Evolutionary conservation across 2,888 invertebrate species (phyloP), one percentile per base, ranked within the genome.

Genomic region (Neoscelio sp.): DNA sequence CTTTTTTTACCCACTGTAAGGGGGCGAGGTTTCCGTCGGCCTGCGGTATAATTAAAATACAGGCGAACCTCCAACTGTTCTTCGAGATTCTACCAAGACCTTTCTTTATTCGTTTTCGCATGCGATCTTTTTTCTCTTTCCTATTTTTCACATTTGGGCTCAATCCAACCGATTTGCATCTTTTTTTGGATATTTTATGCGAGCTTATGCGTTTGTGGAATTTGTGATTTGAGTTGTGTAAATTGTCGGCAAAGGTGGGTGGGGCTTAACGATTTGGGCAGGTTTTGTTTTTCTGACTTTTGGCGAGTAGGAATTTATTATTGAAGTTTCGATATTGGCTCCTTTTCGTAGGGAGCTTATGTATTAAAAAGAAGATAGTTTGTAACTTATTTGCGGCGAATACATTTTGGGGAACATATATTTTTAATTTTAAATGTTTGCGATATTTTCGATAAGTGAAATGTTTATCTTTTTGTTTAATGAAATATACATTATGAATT

Each of bases 1-100:
- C 46, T 64, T 56, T 50, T 64, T 64, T 28, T 40, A 18, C 13
- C n/a, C 18, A 54, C 12, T 67, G 44, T 15, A 52, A 64, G 20
- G 52, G 60, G 74, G 64, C 52, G 70, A 76, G 58, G 64, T 68
- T 83, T 83, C 82, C 75, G 80, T 67, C 73, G 77, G 85, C 76
- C 82, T 84, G 84, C 81, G 81, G 84, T 86, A 85, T 87, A 87
- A 87, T 87, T 87, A 87, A 87, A 89, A 89, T 88, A 89, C 89
- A 89, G 87, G 88, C 85, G 86, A 87, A 85, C 86, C 87, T 88
- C 87, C 87, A 88, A 87, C 88, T 86, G 86, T 83, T 82, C 64
- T 67, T 80, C 64, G 58, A 78, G 84, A 82, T 84, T 80, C 81
- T 83, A 85, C 81, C 84, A 83, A 83, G 79, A 80, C 82, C 80